Evolutionary conservation across 2,888 invertebrate genomes (phyloP).

Genomic region (Adineta ricciae): DNA sequence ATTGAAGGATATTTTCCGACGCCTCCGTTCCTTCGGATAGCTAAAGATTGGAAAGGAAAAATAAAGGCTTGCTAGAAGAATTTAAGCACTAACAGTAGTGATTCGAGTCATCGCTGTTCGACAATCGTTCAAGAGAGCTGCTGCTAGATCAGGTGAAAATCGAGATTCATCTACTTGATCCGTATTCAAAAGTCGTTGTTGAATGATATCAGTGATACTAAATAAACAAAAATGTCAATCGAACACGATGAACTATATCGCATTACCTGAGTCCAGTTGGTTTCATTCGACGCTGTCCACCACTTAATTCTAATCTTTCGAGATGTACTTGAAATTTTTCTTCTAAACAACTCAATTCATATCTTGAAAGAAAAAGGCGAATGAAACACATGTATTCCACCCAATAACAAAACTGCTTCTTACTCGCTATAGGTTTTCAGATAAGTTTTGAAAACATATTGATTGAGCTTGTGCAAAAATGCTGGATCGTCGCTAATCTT

Average conservation of each 20-base stretch:
- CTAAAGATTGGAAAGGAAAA: neutral
- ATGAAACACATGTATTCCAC: too few relatives aligned
- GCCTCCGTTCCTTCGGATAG: neutral
- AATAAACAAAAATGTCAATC: neutral
- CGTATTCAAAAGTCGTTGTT: slow-evolving; percentile 14
- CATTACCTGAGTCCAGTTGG: slow-evolving; percentile 63
- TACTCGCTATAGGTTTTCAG: slow-evolving; percentile 61
- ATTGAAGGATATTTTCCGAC: neutral
- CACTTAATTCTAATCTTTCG: slow-evolving; percentile 77
- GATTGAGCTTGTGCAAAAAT: slow-evolving; percentile 66
- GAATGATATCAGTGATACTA: slow-evolving; percentile 24
- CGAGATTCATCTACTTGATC: slow-evolving; percentile 26
- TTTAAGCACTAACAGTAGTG: neutral
- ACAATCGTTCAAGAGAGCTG: slow-evolving; percentile 28
- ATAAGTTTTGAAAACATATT: slow-evolving; percentile 69
- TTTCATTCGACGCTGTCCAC: slow-evolving; percentile 84
- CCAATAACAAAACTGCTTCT: too few relatives aligned
- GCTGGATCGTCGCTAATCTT: slow-evolving; percentile 70
- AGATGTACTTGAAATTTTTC: slow-evolving; percentile 67
- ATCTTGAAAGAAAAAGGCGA: neutral
- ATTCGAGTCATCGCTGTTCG: slow-evolving; percentile 28
- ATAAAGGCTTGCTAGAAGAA: neutral
- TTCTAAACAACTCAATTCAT: slow-evolving; percentile 66
- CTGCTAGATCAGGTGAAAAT: slow-evolving; percentile 29
- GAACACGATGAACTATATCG: too few relatives aligned